phyloP scores from a whole-genome alignment of 2,113 vertebrate genomes.

The Mus spicilegus region DNA sequence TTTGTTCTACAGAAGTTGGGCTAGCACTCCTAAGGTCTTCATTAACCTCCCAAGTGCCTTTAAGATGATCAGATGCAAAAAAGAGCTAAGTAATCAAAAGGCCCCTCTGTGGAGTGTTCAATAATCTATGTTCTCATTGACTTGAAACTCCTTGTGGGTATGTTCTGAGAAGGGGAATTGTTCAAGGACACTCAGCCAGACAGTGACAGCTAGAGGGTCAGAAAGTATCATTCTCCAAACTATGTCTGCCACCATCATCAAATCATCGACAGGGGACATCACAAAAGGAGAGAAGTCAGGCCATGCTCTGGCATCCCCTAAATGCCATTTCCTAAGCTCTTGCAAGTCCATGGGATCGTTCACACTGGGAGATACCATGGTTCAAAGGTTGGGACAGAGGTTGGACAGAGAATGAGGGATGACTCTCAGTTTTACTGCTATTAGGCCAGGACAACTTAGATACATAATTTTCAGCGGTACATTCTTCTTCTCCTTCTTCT shows the following conservation, averaged over 20 bases:
- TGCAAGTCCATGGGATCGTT: neutral
- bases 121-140: neutral
- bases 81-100: neutral
- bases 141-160: slow-evolving; percentile 20
- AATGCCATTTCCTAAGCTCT: neutral
- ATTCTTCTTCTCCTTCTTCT: neutral
- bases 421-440: neutral
- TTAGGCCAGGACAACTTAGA: neutral
- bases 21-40: neutral
- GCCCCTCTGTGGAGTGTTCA: neutral
- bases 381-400: neutral
- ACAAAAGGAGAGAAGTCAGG: neutral
- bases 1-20: neutral
- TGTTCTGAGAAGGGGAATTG: slow-evolving; percentile 2
- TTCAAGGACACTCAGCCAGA: neutral
- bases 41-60: slow-evolving; percentile 1
- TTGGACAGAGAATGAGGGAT: neutral
- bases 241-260: neutral
- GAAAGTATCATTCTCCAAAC: neutral
- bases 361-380: neutral
- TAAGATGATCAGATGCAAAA: neutral
- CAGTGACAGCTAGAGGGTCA: neutral
- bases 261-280: neutral
- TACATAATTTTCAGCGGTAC: neutral
- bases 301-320: neutral